Base-by-base conservation (phyloP, 2,797 vertebrate species). In the Oceanodroma leucorhoa region DNA sequence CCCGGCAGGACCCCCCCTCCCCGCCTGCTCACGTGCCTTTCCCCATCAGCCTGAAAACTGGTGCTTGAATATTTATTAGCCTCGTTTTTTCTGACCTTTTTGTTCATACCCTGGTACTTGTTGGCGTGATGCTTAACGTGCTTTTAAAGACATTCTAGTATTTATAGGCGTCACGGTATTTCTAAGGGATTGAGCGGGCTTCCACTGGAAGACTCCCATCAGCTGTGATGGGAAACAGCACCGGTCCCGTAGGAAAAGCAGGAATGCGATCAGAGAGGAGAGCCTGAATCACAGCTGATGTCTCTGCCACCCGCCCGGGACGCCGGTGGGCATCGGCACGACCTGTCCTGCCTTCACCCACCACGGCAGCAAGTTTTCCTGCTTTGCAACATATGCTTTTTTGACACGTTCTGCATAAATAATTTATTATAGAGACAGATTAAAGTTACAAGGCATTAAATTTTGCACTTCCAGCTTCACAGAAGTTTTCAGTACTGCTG, bases 361-460 rank as follows among this genome's bases (percentile, higher is more conserved):
- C 18, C 69, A 6, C 1, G 0, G 80, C 10, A 2, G 71, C 13
- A 6, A 14, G 76, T 51, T 11, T 43, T 41, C 2, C 69, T 82
- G 83, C 87, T 67, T 76, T n/a, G 58, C 87, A 83, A 54, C 78
- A 20, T 45, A 46, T 9, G 79, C 2, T 29, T 48, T 83, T 72
- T 27, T 30, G 87, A 82, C 87, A 75, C 20, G 6, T 77, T 43
- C 64, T 34, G 66, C 53, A 38, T 30, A 38, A 84, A 76, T 78
- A 57, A 88, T 89, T 89, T 72, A 88, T 66, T 58, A 30, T 9
- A 40, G 70, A 87, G 36, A 65, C 69, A 81, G 62, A 75, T 84
- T 83, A 66, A 66, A 94, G 93, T 92, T 96, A 91, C 89, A 90
- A 90, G 93, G 85, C 66, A 85, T 89, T 95, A 90, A 95, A 96